A percentile compares a stretch with the other conserved stretches of the same genome.
These are phyloP conservation scores for Laspeyria flexula DNA, from an alignment of 2,888 invertebrate genomes.

Conservation along the genomic window DNA sequence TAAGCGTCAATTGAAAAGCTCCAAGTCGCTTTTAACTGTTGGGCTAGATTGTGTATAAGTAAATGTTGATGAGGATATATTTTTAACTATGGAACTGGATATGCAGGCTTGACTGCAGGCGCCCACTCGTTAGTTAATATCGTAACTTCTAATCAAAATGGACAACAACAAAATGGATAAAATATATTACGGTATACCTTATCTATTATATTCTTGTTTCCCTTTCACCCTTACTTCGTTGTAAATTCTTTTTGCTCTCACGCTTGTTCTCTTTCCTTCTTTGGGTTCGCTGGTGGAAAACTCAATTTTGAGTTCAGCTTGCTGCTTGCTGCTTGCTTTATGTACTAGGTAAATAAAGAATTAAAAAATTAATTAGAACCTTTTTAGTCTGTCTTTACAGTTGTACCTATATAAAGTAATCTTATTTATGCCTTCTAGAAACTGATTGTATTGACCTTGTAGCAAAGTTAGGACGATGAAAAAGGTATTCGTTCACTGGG, in stretches of 20 bases:
- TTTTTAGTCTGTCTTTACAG: constrained; percentile 6
- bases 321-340: too few relatives aligned
- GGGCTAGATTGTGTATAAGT: constrained; percentile 21
- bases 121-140: constrained; percentile 28
- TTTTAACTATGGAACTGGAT: constrained; percentile 32
- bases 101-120: constrained; percentile 22
- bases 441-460: constrained; percentile 19
- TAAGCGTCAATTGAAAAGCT: constrained; percentile 26
- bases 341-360: too few relatives aligned
- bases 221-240: too few relatives aligned
- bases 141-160: constrained; percentile 22
- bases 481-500: constrained; percentile 30
- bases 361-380: constrained; percentile 12
- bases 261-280: too few relatives aligned
- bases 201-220: too few relatives aligned
- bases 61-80: constrained; percentile 28
- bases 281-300: too few relatives aligned
- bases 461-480: constrained; percentile 12
- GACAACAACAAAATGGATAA: too few relatives aligned
- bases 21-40: constrained; percentile 19
- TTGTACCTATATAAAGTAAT: neutral
- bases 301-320: too few relatives aligned
- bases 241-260: too few relatives aligned
- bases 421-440: neutral
- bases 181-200: too few relatives aligned